Conservation (phyloP, 2,797 vertebrate species). For the Euthynnus affinis region DNA sequence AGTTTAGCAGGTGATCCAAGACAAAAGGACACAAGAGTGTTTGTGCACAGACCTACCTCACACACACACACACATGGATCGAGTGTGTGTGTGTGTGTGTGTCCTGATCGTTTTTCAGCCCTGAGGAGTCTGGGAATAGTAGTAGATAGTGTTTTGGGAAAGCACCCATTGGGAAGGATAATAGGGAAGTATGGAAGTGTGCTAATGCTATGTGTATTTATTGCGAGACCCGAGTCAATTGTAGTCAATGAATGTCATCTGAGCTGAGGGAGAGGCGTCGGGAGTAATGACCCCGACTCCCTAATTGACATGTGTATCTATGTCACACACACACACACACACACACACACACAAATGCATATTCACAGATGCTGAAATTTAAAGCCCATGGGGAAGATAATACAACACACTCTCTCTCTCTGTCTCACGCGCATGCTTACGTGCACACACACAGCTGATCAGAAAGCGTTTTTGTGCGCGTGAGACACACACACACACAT, state of each 20-base stretch:
- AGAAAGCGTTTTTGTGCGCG: constrained; percentile 45
- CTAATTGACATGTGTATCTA: constrained; percentile 44
- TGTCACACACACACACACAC: constrained; percentile 26
- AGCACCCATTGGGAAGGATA: constrained; percentile 52
- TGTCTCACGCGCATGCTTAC: constrained; percentile 29
- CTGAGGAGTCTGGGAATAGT: constrained; percentile 48
- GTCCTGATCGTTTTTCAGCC: constrained; percentile 63
- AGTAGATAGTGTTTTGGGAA: constrained; percentile 65
- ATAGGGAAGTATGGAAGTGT: constrained; percentile 35
- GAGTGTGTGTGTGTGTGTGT: constrained; percentile 25
- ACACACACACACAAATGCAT: constrained; percentile 27
- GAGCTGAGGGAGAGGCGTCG: constrained; percentile 21
- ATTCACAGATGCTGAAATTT: constrained; percentile 38
- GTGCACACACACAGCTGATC: constrained; percentile 44
- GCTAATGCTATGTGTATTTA: constrained; percentile 64
- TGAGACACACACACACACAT: constrained; percentile 13
- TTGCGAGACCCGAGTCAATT: constrained; percentile 55
- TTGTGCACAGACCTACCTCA: constrained; percentile 31
- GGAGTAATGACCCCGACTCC: constrained; percentile 46
- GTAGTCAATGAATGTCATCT: constrained; percentile 50
- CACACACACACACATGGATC: constrained; percentile 8
- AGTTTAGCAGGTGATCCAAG: constrained; percentile 43
- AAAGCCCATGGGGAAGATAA: constrained; percentile 22
- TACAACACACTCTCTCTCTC: no score
- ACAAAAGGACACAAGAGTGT: constrained; percentile 46